phyloP scores from a whole-genome alignment of 2,797 vertebrate species.

The Emydoidea blandingii region DNA sequence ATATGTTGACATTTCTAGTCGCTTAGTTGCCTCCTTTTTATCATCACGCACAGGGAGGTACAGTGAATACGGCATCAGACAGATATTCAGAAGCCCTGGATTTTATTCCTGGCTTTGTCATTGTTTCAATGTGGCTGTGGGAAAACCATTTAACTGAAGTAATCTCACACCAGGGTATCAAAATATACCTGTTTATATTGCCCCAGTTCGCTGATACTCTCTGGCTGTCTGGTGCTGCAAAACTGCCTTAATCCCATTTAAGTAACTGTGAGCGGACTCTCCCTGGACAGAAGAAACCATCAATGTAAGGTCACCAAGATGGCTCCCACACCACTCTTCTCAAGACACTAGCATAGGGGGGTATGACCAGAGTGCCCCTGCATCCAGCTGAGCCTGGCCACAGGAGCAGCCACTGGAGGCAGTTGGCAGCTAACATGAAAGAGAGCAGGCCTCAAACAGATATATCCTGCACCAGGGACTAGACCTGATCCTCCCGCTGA shows the following conservation, averaged over 20 bases:
- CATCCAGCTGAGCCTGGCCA: not conserved
- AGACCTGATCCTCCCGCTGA: not conserved
- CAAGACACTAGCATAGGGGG: not conserved
- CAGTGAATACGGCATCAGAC: not conserved
- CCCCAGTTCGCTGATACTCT: not conserved
- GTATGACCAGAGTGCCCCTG: not conserved
- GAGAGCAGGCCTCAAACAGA: not conserved
- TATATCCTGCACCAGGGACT: rapidly evolving
- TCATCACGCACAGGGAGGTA: rapidly evolving
- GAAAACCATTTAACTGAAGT: not conserved
- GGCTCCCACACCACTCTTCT: not conserved
- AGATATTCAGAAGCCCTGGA: not conserved
- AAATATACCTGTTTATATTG: not conserved
- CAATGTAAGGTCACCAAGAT: not conserved
- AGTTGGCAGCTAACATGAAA: not conserved
- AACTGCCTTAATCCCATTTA: not conserved
- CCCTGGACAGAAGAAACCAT: not conserved
- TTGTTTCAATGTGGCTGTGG: not conserved
- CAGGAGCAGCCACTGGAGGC: not conserved
- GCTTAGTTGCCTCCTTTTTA: not conserved
- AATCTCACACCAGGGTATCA: not conserved
- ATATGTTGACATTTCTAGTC: not conserved
- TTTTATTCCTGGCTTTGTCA: not conserved
- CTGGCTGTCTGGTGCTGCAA: not conserved
- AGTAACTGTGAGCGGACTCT: not conserved